Evolutionary conservation across 2,113 vertebrate genomes (phyloP), one percentile per base, ranked within the genome.

Genomic region (Pontoporia blainvillei): DNA sequence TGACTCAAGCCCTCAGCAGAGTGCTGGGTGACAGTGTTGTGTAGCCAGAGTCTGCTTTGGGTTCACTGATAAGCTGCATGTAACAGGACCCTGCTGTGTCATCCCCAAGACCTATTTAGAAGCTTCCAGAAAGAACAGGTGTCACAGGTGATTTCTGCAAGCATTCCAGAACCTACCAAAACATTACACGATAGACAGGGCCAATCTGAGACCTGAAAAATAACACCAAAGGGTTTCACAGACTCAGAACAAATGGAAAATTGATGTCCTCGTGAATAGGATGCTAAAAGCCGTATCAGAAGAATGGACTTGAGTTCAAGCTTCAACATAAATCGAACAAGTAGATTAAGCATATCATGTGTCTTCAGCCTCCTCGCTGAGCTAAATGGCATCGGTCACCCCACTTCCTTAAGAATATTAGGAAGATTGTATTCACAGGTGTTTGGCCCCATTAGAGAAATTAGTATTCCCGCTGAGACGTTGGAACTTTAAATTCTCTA

Each of bases 91-190:
- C 83, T 54, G 23, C 49, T 41, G 71, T 71, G 71, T 66, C 61
- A 62, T 44, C 21, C 62, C 23, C 57, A 66, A 69, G 69, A 92
- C 75, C 82, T 57, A 82, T 17, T 61, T 75, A 94, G 84, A 69
- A 95, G 46, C 64, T 94, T 57, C 46, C 75, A 41, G 21, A 89
- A 83, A 95, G 92, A 76, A 89, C 96, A 39, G 6, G 4, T 9
- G 8, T 62, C 39, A 21, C 34, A 39, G 75, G 67, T 17, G 29
- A 36, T n/a, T 57, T 73, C 27, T 62, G 71, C 76, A 82, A 79
- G 29, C 23, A 18, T 46, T 75, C 25, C 31, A 79, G 52, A 91
- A 59, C 36, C 46, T 69, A 61, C 20, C 44, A 20, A 64, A 86
- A 69, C 31, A 41, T 52, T 21, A 17, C 5, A 1, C 27, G 3